Evolutionary conservation across 1,140 invertebrate species (phyloP), one percentile per base, ranked within the genome.

Genomic region (Dermatophagoides farinae): DNA sequence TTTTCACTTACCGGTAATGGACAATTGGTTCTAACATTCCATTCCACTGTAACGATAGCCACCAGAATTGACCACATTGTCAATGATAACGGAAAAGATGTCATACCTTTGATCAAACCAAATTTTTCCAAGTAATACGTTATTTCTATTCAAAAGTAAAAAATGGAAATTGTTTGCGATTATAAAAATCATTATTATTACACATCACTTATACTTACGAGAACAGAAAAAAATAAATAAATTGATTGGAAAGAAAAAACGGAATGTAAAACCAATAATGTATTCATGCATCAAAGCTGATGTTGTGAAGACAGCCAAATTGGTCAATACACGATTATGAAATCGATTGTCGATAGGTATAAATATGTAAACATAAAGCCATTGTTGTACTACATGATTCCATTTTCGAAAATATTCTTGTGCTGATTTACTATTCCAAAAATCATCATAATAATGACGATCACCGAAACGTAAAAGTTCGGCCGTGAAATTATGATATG

Each of bases 341-440:
- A 31, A 53, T 12, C 14, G 22, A 37, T 38, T 25, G 40, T 58
- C n/a, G 1, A 61, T 18, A 16, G 49, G 50, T 67, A 80, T 82
- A 71, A 92, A 96, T 20, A 97, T 77, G 71, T 95, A 93, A 1
- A 82, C 81, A 65, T 91, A 88, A 0, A 97, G 74, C 89, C 89
- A 97, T 63, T 93, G 87, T 68, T 93, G 84, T 0, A 97, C 89
- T 0, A 95, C 81, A 16, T 86, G 77, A 70, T 97, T 97, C 91
- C 92, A 97, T 9, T 83, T 86, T 18, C 88, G 78, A 69, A 90
- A 96, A 69, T 84, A 97, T 8, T 74, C 76, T 0, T 79, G 78
- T 69, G 84, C 93, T 1, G 80, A 80, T 1, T 80, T 81, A 8
- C 81, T 81, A 50, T 86, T 92, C 92, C 92, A 97, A 92, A 92